Base-by-base conservation (phyloP, 2,113 vertebrate species). In the Forbesichthys papilliferus region DNA sequence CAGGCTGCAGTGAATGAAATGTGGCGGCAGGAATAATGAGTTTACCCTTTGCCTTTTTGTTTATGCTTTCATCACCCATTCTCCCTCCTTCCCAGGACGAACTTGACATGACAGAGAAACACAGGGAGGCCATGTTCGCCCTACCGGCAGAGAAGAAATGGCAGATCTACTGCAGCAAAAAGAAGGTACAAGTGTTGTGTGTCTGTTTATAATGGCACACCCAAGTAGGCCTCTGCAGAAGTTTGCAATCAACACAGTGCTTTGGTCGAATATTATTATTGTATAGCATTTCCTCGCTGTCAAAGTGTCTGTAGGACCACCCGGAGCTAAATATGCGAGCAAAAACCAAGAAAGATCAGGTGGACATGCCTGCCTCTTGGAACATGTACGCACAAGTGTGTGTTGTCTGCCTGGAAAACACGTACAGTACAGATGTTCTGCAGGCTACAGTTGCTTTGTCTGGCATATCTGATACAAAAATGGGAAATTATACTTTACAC, bases 91-190 rank as follows among this genome's bases (percentile, higher is more conserved):
- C 33, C 14, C 84, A 98, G 97, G 97, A 99, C 92, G 97, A 99
- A 85, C 95, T 99, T 59, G 97, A 98, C 88, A 96, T 99, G 78
- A 94, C 95, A 4, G 97, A 99, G 90, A 99, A 99, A 84, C 97
- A 99, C 88, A 94, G 97, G 83, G 96, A 99, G 90, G 97, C 97
- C 83, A 99, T 99, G 97, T 99, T 99, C n/a, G 96, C 96, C 0
- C 93, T 99, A 73, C 95, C 97, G 0, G 96, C 96, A 0, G 96
- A 93, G 75, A 93, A 93, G 84, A 93, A 93, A 83, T 93, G 92
- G 92, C 92, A 93, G 68, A 93, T 93, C 84, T 99, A 99, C 88
- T 99, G 96, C 92, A 99, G 96, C 92, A 99, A 98, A 91, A 99
- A 99, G 83, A 99, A 98, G 90, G 96, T 98, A 92, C 90, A 70